phyloP scores from a whole-genome alignment of 2,797 vertebrate genomes.

The Miichthys miiuy region DNA sequence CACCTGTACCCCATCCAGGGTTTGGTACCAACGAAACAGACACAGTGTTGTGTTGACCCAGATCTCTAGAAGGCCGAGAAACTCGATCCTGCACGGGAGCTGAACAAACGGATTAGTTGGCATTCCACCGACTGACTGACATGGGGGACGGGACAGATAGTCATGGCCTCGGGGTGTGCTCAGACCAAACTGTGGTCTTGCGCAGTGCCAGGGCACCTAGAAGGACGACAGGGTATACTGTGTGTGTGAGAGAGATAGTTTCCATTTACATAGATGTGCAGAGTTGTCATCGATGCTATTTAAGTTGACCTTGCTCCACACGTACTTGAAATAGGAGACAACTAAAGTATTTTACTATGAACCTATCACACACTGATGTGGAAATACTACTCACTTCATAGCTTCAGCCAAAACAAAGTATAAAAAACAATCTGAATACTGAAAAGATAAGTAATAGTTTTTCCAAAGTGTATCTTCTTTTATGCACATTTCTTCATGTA shows the following conservation, averaged over 20 bases:
- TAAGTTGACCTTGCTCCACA: background rate
- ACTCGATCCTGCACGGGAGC: slow-evolving; percentile 72
- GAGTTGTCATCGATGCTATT: slow-evolving; percentile 41
- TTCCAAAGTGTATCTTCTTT: too few relatives aligned
- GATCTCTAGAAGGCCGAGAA: slow-evolving; percentile 69
- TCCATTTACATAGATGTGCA: slow-evolving; percentile 26
- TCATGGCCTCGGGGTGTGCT: slow-evolving; percentile 18
- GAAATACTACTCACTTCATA: background rate
- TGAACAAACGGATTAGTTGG: slow-evolving; percentile 71
- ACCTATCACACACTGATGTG: slow-evolving; percentile 6
- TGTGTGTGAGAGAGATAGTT: slow-evolving; percentile 31
- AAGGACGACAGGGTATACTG: background rate
- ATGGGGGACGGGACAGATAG: slow-evolving; percentile 37
- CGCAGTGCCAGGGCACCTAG: background rate
- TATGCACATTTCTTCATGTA: background rate
- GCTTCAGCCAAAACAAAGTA: background rate
- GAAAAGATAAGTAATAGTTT: background rate
- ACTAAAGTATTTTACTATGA: background rate
- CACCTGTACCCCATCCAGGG: slow-evolving; percentile 20
- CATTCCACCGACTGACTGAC: slow-evolving; percentile 72
- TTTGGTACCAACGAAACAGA: slow-evolving; percentile 31
- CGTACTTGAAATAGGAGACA: slow-evolving; percentile 8
- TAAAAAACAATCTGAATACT: background rate
- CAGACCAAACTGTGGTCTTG: slow-evolving; percentile 26
- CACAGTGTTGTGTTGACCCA: slow-evolving; percentile 68